Base-by-base conservation (phyloP, 1,140 invertebrate genomes). In the Branchinecta lynchi region DNA sequence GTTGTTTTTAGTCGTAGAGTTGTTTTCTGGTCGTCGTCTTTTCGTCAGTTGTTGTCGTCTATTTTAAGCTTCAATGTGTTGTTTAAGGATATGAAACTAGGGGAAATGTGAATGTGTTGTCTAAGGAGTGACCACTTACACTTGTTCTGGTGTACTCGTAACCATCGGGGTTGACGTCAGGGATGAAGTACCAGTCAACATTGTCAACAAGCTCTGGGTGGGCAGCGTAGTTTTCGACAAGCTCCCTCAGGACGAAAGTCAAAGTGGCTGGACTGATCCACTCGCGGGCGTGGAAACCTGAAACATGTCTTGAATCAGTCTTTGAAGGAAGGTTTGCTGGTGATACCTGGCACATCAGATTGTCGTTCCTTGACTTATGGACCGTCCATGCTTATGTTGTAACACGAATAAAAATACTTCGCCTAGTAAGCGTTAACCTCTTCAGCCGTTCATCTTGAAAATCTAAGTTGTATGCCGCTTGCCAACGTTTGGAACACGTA, bases 251-350 rank as follows among this genome's bases (percentile, higher is more conserved):
- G 21, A 93, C 86, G 76, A 85, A 93, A 21, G 90, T 86, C 9
- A 89, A 87, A 0, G 88, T 87, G 0, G 92, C 89, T 3, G 90
- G 87, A 66, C 89, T 86, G 70, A 95, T 92, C 92, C 93, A 96
- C 80, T 96, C 92, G 45, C 92, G 78, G 0, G 90, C 91, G 75
- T 95, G 93, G 75, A 93, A 90, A 15, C 90, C 90, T 78, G 83
- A 20, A 60, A 60, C 12, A 15, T 3, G 17, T 15, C 12, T 60
- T 60, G 2, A 3, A 15, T 15, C 17, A 60, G 17, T 15, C 6
- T 32, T 5, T 32, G 32, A 32, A 32, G 32, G 32, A 32, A 1
- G 32, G 1, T 5, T 5, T 32, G 32, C 32, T 32, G 1, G 32
- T 32, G 1, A 32, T 32, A 32, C 32, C 32, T 32, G 32, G 32